Evolutionary conservation across 2,113 vertebrate genomes (phyloP).

Genomic region (Catagonus wagneri): DNA sequence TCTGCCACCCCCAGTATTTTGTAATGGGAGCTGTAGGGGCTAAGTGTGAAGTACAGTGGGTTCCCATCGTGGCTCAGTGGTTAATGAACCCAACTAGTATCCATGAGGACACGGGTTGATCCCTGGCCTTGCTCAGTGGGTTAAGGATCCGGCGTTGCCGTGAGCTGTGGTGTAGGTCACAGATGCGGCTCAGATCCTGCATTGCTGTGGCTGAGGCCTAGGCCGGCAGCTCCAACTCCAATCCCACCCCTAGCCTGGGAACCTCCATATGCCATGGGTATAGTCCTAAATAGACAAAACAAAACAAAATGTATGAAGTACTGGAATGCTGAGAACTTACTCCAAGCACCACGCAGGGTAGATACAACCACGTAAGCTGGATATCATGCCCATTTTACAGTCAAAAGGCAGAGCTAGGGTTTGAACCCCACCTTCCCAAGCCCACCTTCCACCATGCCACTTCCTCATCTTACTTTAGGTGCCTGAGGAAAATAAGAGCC

Average conservation of each 20-base stretch:
- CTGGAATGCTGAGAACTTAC: background rate
- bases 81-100: no score
- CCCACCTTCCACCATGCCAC: background rate
- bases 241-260: no score
- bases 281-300: no score
- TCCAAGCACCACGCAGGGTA: background rate
- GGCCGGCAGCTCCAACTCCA: no score
- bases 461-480: background rate
- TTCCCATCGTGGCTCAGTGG: no score
- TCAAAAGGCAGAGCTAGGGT: background rate
- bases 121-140: no score
- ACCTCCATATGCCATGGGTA: no score
- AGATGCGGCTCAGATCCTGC: no score
- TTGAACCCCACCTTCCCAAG: background rate
- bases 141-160: no score
- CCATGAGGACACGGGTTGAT: no score
- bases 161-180: no score
- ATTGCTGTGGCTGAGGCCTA: no score
- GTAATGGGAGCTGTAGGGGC: background rate
- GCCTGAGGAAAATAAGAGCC: fast-evolving
- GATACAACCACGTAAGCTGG: background rate
- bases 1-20: background rate
- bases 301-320: background rate
- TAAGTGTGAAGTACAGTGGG: background rate
- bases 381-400: background rate